Conservation (phyloP, 2,888 invertebrate genomes). For the Scaeva pyrastri region DNA sequence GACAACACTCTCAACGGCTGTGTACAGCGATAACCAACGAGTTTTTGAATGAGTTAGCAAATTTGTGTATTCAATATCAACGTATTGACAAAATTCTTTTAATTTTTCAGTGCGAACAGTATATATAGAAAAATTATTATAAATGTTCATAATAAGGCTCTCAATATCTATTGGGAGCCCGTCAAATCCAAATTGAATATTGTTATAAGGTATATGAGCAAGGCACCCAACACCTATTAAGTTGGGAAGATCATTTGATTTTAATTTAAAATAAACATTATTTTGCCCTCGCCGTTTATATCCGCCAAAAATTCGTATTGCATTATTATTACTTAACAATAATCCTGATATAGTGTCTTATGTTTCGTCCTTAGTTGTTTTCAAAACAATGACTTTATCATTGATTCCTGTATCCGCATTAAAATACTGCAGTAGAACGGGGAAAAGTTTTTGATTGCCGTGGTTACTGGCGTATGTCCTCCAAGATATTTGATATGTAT, state of each 20-base stretch:
- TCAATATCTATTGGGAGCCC: not conserved
- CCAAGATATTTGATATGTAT: too few species aligned
- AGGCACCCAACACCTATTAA: not conserved
- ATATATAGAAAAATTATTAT: not conserved
- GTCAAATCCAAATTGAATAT: slow-evolving; percentile 4
- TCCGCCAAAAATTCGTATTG: not conserved
- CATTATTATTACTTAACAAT: too few species aligned
- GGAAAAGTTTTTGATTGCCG: too few species aligned
- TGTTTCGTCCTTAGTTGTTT: too few species aligned
- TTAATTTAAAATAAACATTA: not conserved
- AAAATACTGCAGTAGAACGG: too few species aligned
- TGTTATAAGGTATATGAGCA: too few species aligned
- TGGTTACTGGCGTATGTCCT: too few species aligned
- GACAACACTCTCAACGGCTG: not conserved
- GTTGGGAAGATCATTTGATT: not conserved
- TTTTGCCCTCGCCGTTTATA: not conserved
- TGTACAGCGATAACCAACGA: slow-evolving; percentile 29
- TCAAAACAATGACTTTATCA: too few species aligned
- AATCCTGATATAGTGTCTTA: too few species aligned
- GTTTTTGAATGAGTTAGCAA: slow-evolving; percentile 48
- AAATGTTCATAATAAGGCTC: not conserved
- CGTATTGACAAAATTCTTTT: not conserved
- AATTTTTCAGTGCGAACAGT: not conserved
- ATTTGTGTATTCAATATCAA: not conserved
- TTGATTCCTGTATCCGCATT: too few species aligned